Conservation (phyloP, 2,113 vertebrate species). For the Neomonachus schauinslandi region DNA sequence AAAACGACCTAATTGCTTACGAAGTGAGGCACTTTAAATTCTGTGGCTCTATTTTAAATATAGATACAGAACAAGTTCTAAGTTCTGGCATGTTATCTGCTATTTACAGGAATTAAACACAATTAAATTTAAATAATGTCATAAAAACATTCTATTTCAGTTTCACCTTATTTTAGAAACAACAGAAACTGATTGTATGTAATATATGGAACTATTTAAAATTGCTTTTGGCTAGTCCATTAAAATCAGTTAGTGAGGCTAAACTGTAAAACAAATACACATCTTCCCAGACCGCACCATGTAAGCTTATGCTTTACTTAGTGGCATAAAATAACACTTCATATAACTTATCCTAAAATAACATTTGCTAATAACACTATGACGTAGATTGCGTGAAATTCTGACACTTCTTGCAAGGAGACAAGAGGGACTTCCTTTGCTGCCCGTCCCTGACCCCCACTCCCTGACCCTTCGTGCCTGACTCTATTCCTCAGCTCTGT, state of each 20-base stretch:
- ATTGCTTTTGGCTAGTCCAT: constrained; percentile 72
- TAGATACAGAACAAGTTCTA: constrained; percentile 24
- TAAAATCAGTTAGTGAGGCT: constrained; percentile 80
- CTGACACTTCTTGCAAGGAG: neutral
- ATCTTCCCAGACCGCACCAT: constrained; percentile 3
- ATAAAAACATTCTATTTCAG: neutral
- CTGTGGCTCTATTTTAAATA: neutral
- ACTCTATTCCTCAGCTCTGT: neutral
- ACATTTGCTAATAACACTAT: neutral
- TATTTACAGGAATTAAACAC: constrained; percentile 66
- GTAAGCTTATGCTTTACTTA: neutral
- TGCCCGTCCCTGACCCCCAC: neutral
- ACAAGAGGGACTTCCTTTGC: neutral
- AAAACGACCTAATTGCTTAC: neutral
- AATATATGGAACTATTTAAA: constrained; percentile 57
- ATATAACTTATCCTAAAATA: constrained; percentile 2
- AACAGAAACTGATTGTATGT: constrained; percentile 31
- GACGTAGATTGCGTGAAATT: neutral
- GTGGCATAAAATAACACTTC: constrained; percentile 12
- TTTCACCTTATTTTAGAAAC: constrained; percentile 58
- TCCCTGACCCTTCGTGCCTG: neutral
- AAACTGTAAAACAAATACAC: constrained; percentile 73
- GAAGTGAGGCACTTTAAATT: neutral
- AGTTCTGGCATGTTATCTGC: constrained; percentile 55
- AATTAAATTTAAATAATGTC: constrained; percentile 54